A percentile compares a stretch with the other conserved stretches of the same genome.
These are phyloP conservation scores for Podabrus alpinus DNA, from an alignment of 2,888 invertebrate species.

Conservation along the genomic window DNA sequence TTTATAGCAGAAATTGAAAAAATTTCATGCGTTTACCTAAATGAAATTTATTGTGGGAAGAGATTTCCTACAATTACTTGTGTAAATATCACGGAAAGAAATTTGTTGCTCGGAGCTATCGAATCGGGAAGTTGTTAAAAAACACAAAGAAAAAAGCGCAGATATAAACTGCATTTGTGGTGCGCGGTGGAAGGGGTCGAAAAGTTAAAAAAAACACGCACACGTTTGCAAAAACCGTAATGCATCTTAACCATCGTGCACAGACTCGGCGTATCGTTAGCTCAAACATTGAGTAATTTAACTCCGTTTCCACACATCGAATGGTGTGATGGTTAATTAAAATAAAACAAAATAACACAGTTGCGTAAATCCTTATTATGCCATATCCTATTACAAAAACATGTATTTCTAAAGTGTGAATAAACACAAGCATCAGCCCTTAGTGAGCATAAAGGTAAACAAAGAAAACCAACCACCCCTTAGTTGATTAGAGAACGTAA, in stretches of 20 bases:
- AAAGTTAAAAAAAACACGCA: background rate
- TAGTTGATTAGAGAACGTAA: conserved; percentile 23
- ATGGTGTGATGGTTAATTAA: background rate
- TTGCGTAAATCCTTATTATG: background rate
- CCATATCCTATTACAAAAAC: conserved; percentile 1
- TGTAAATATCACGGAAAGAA: too few relatives aligned
- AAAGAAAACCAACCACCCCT: conserved; percentile 18
- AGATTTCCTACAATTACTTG: too few relatives aligned
- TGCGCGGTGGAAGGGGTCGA: background rate
- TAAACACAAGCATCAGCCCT: conserved; percentile 2
- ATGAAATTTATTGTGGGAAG: background rate
- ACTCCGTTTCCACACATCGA: background rate
- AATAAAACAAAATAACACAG: background rate
- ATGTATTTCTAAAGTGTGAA: conserved; percentile 2
- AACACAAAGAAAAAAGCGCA: background rate
- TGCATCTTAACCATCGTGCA: background rate
- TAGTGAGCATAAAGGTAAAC: conserved; percentile 19
- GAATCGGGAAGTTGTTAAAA: too few relatives aligned
- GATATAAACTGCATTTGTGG: background rate
- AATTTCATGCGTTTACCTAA: background rate
- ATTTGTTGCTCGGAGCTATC: too few relatives aligned
- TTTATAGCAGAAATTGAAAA: background rate
- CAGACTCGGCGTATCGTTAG: background rate
- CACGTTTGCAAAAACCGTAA: background rate
- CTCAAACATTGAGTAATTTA: background rate